Evolutionary conservation across 1,140 invertebrate species (phyloP), one percentile per base, ranked within the genome.

Genomic region (Nixonia krombeini): DNA sequence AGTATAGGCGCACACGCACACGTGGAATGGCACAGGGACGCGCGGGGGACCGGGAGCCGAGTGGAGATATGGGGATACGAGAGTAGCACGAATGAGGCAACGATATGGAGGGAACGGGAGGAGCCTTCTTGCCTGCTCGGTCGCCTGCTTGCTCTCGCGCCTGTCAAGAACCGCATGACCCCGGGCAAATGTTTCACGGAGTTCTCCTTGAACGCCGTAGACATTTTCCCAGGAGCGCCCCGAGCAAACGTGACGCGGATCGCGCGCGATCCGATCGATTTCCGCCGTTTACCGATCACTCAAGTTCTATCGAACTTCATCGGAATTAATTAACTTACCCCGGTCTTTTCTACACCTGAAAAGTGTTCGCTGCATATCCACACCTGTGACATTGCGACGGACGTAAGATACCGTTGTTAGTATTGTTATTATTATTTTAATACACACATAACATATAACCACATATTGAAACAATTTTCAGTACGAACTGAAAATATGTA

Each of bases 141-240:
- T 58, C 51, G 65, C 55, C 62, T 58, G 58, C 58, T 58, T 58
- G 65, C 65, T 69, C 66, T 69, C 53, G 66, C 66, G 66, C 66
- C 66, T 69, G 66, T 69, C 66, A 69, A 69, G 66, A 69, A 69
- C 66, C 66, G 66, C 66, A 45, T 69, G 66, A 69, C 66, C 66
- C 66, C 66, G 66, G 66, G 58, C 59, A 69, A 69, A 69, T 64
- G 66, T 70, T 70, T 64, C 66, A 61, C 66, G 53, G 58, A 58
- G 58, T 69, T 69, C 66, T 69, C 66, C 66, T 70, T 70, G 66
- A 64, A 56, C 66, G 55, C 55, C 50, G 66, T 56, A 63, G 66
- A 63, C 59, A 55, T 59, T 70, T 70, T 70, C 66, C 66, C 66
- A 70, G 59, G 59, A 70, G 66, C 66, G 58, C 65, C 12, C 57